A percentile compares a stretch with the other conserved stretches of the same genome.
Conservation (phyloP, 1,140 invertebrate genomes). For the Xylocopa sonorina region DNA sequence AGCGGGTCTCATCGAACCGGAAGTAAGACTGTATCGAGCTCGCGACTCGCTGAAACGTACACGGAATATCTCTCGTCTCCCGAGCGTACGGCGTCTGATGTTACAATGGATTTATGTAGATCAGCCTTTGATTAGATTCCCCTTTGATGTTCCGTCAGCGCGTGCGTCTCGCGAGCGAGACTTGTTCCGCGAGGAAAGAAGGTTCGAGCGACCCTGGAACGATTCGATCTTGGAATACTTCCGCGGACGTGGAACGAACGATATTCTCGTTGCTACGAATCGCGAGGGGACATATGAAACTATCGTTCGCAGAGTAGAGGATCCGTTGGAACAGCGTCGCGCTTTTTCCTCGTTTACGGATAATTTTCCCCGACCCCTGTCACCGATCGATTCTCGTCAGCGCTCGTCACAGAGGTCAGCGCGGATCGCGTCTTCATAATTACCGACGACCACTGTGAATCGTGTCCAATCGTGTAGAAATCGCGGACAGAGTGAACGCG, state of each 20-base stretch:
- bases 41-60: background rate
- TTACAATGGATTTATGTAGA: constrained; percentile 40
- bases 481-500: background rate
- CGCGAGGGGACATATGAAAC: no score
- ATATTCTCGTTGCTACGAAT: no score
- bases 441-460: constrained; percentile 29
- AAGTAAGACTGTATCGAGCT: constrained; percentile 5
- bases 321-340: no score
- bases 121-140: constrained; percentile 36
- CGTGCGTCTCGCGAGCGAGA: no score
- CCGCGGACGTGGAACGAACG: no score
- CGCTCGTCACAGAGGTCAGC: background rate
- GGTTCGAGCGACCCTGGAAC: background rate
- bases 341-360: no score
- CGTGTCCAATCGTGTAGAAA: background rate
- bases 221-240: background rate
- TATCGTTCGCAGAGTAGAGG: no score
- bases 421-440: constrained; percentile 1
- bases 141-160: constrained; percentile 16
- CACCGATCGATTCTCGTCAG: background rate
- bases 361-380: background rate
- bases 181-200: background rate
- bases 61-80: background rate
- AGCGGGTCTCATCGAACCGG: background rate
- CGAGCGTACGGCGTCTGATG: background rate